phyloP scores from a whole-genome alignment of 2,797 vertebrate genomes.

The Alosa sapidissima region DNA sequence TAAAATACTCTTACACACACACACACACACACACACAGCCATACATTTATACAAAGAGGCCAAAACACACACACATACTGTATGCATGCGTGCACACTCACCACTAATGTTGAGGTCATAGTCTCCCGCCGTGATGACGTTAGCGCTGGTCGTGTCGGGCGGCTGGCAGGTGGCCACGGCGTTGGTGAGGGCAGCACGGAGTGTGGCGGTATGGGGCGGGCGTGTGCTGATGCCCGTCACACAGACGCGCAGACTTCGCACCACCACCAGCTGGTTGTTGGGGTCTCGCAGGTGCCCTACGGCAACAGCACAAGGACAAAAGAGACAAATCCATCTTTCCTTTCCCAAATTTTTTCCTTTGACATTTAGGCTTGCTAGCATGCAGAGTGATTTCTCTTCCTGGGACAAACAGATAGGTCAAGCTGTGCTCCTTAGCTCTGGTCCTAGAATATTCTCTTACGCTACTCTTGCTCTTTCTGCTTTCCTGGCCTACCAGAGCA shows the following conservation, averaged over 20 bases:
- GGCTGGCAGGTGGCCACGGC: constrained; percentile 90
- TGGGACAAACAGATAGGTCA: not conserved
- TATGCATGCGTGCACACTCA: constrained; percentile 57
- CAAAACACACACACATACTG: not conserved
- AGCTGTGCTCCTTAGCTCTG: not conserved
- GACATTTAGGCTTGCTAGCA: too few relatives aligned
- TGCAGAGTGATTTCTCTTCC: not conserved
- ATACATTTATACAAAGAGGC: not conserved
- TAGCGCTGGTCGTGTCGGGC: constrained; percentile 84
- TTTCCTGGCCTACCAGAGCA: not conserved
- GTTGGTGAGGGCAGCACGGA: constrained; percentile 76
- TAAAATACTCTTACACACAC: not conserved
- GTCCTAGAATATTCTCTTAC: not conserved
- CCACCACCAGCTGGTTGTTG: constrained; percentile 92
- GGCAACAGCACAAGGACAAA: constrained; percentile 21
- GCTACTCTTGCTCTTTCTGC: not conserved
- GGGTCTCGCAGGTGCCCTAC: constrained; percentile 95
- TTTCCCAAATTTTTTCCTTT: not conserved
- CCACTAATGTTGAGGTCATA: constrained; percentile 95
- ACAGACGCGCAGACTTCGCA: constrained; percentile 93
- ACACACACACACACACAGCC: not conserved
- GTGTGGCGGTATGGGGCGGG: constrained; percentile 68
- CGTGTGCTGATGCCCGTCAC: constrained; percentile 87
- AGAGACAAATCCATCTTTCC: not conserved
- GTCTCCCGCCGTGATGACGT: constrained; percentile 89